A percentile compares a stretch with the other conserved stretches of the same genome.
Evolutionary conservation across 2,888 invertebrate genomes (phyloP).

Genomic region (Microchrysa polita): DNA sequence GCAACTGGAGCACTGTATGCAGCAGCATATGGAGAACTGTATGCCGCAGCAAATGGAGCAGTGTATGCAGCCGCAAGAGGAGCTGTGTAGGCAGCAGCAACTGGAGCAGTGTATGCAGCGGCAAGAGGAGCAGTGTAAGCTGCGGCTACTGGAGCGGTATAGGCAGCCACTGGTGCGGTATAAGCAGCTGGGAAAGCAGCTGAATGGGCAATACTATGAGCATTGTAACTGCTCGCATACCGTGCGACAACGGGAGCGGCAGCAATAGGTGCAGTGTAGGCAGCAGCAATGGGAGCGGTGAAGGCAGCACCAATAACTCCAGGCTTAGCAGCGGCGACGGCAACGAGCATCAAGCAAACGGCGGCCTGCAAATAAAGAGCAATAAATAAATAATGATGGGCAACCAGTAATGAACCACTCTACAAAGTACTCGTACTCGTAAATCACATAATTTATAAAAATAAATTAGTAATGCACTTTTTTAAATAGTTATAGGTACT

Average conservation of each 20-base stretch:
- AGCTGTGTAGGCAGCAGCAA: conserved; percentile 47
- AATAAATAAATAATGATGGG: not conserved
- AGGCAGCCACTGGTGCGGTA: conserved; percentile 59
- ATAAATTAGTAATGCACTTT: not conserved
- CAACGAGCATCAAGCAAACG: conserved; percentile 52
- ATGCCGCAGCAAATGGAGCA: conserved; percentile 63
- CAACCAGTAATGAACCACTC: too few relatives aligned
- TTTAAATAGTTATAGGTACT: not conserved
- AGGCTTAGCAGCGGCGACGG: conserved; percentile 41
- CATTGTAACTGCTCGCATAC: conserved; percentile 37
- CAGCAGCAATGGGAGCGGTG: conserved; percentile 49
- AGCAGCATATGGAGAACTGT: conserved; percentile 37
- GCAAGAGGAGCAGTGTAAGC: conserved; percentile 60
- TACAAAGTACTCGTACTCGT: too few relatives aligned
- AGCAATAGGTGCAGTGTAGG: conserved; percentile 48
- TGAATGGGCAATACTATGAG: conserved; percentile 54
- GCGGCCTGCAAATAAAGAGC: not conserved
- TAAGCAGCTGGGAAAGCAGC: conserved; percentile 60
- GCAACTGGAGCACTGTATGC: conserved; percentile 63
- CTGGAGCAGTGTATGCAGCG: conserved; percentile 52
- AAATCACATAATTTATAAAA: too few relatives aligned
- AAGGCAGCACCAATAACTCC: not conserved
- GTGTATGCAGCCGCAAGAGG: conserved; percentile 50
- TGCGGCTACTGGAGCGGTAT: conserved; percentile 64
- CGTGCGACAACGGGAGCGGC: conserved; percentile 51